A percentile compares a stretch with the other conserved stretches of the same genome.
Evolutionary conservation across 2,797 vertebrate genomes (phyloP).

Genomic region (Argya squamiceps): DNA sequence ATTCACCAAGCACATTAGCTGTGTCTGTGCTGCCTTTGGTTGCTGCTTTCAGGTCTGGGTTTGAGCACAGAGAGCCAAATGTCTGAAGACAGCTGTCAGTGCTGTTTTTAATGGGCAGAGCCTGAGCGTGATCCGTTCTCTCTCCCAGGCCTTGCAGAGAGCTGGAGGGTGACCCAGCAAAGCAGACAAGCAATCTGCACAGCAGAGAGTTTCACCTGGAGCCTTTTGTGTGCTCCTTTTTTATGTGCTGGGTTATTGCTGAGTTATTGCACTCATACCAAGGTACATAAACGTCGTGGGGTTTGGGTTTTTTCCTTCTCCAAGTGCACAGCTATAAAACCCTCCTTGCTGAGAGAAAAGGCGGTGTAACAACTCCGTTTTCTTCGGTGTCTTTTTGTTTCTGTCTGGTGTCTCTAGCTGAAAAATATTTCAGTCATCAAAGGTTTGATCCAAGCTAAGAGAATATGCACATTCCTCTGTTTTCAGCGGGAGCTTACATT

Average conservation of each 20-base stretch:
- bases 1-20: background rate
- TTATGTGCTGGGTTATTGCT: conserved; percentile 9
- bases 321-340: background rate
- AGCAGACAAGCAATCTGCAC: background rate
- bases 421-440: background rate
- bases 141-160: background rate
- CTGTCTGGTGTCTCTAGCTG: background rate
- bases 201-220: conserved; percentile 15
- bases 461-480: background rate
- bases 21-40: background rate
- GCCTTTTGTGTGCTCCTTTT: conserved; percentile 7
- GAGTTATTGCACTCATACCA: conserved; percentile 15
- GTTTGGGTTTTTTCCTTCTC: background rate
- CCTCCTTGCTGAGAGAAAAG: conserved; percentile 1
- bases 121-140: background rate
- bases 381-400: background rate
- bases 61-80: background rate
- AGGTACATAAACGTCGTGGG: background rate
- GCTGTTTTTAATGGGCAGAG: conserved; percentile 2
- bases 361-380: background rate
- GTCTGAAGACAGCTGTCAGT: conserved; percentile 17
- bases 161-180: conserved; percentile 24
- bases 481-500: background rate
- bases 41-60: background rate
- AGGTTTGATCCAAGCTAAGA: background rate